phyloP scores from a whole-genome alignment of 2,888 invertebrate species.

The Lochmaea capreae region DNA sequence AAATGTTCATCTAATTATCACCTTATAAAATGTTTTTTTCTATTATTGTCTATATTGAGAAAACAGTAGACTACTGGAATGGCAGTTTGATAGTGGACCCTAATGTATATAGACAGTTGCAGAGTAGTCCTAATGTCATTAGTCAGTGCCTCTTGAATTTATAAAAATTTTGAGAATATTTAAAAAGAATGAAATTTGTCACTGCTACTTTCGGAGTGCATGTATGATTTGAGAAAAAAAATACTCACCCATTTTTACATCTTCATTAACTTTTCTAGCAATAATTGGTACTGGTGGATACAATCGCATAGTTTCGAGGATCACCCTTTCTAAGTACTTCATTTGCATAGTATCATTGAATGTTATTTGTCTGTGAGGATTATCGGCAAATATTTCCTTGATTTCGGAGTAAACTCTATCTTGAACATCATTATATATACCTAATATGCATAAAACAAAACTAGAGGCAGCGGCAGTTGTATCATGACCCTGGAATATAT shows the following conservation, averaged over 20 bases:
- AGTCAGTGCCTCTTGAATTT: no score
- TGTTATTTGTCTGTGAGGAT: slow-evolving; percentile 79
- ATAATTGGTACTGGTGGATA: slow-evolving; percentile 86
- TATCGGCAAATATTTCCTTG: slow-evolving; percentile 77
- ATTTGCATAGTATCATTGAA: slow-evolving; percentile 87
- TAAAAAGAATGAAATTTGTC: no score
- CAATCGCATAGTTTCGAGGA: slow-evolving; percentile 83
- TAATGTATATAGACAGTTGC: no score
- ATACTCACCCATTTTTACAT: slow-evolving; percentile 73
- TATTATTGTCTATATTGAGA: no score
- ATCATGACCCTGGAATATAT: slow-evolving; percentile 72
- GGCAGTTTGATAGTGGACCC: no score
- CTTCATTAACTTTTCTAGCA: slow-evolving; percentile 78
- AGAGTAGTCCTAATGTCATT: no score
- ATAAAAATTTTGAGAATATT: no score
- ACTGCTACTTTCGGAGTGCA: no score
- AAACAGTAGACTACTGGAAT: no score
- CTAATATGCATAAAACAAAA: slow-evolving; percentile 83
- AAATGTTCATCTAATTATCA: not conserved
- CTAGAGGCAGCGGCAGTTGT: slow-evolving; percentile 86
- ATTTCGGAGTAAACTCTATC: slow-evolving; percentile 77
- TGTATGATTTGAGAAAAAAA: no score
- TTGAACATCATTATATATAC: slow-evolving; percentile 79
- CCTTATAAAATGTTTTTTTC: no score
- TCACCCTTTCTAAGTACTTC: slow-evolving; percentile 85